Percentiles rank a stretch among this genome's conserved stretches.
Conservation (phyloP, 2,888 invertebrate species). For the Xestia xanthographa region DNA sequence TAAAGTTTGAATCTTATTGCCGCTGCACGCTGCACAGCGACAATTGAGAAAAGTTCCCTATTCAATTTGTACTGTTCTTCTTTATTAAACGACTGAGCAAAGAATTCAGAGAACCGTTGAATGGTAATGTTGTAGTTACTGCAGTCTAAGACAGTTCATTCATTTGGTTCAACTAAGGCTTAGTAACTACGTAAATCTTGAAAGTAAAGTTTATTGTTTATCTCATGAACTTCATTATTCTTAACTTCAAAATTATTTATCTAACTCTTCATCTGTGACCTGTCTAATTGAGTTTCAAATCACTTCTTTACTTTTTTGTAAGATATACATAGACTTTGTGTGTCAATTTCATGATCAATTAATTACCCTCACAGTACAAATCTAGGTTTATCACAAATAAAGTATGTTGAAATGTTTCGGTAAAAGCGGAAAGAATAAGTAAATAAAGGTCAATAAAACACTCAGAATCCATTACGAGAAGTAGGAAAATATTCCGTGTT, state of each 20-base stretch:
- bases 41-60: constrained; percentile 66
- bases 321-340: not conserved
- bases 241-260: not conserved
- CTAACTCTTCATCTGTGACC: not conserved
- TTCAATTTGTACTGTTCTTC: constrained; percentile 68
- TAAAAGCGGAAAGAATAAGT: constrained; percentile 17
- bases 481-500: constrained; percentile 13
- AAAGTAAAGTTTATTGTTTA: not conserved
- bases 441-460: constrained; percentile 23
- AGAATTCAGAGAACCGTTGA: constrained; percentile 48
- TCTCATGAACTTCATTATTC: not conserved
- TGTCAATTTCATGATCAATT: not conserved
- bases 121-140: constrained; percentile 50
- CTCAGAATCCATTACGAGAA: constrained; percentile 12
- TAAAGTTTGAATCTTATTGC: constrained; percentile 79
- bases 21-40: constrained; percentile 58
- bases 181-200: constrained; percentile 19
- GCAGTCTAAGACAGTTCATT: constrained; percentile 18
- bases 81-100: constrained; percentile 60
- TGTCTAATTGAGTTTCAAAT: not conserved
- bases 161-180: constrained; percentile 10
- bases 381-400: not conserved
- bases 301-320: not conserved
- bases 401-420: not conserved
- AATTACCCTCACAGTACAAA: not conserved